Base-by-base conservation (phyloP, 2,888 invertebrate species). In the Cantharis nigra region DNA sequence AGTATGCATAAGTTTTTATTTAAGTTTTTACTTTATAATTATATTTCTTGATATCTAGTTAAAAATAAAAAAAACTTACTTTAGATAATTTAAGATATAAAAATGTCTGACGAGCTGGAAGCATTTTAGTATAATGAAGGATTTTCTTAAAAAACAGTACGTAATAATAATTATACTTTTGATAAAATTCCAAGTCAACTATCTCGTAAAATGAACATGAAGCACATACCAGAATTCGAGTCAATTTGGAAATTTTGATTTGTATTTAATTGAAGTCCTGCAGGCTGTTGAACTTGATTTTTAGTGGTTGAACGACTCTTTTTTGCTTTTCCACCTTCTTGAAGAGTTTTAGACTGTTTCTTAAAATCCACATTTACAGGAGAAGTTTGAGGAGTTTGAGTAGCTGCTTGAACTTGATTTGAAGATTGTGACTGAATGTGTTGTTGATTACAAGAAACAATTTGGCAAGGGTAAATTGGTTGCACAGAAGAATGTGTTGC, bases 331-430 rank as follows among this genome's bases (percentile, higher is more conserved):
- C 88, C 88, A 76, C 87, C 84, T 30, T 79, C 84, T 83, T 63
- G 81, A 79, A 76, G 75, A 72, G 75, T 75, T 85, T 87, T 79
- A 87, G 88, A 81, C 63, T 82, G 80, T 73, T 83, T 80, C 74
- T 83, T 82, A n/a, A 83, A 82, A 33, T 85, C 86, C 26, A 84
- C 75, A 18, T 84, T 80, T 13, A 85, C 85, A 9, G 88, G 86
- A 11, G 86, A 84, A 11, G 88, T 86, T 67, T 91, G 89, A 80
- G 91, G 91, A 3, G 92, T 92, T 84, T 93, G 92, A 1, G 92
- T 92, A 16, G 91, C 91, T 16, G 92, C 92, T 87, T 93, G 92
- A 65, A 92, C 92, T 85, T 92, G 91, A 83, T 90, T 89, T 72
- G 86, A 79, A 74, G 83, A 64, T 13, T 78, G 80, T 65, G 78